phyloP scores from a whole-genome alignment of 2,797 vertebrate species.

The Florisuga fusca region DNA sequence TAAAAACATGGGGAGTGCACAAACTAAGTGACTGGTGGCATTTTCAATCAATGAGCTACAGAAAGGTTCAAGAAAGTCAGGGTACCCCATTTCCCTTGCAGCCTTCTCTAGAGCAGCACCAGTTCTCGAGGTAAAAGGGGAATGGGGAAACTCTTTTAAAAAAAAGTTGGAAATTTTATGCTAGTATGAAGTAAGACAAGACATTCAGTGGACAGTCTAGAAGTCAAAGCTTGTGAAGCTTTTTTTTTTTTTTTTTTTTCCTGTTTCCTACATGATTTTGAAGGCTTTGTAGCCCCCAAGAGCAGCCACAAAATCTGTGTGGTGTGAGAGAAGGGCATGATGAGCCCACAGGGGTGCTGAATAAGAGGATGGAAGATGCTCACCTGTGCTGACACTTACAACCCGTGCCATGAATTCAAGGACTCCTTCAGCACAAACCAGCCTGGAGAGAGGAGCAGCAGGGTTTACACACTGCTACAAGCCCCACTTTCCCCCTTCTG shows the following conservation, averaged over 20 bases:
- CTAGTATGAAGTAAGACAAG: not conserved
- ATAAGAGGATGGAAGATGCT: not conserved
- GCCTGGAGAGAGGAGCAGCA: not conserved
- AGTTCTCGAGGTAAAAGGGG: not conserved
- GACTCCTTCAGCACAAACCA: not conserved
- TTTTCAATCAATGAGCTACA: not conserved
- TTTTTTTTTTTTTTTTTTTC: not conserved
- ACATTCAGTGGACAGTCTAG: not conserved
- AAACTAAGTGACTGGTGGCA: not conserved
- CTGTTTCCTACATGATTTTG: not conserved
- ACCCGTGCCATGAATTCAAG: not conserved
- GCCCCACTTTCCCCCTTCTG: not conserved
- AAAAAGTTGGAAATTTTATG: not conserved
- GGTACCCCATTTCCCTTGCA: not conserved
- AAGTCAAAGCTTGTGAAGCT: not conserved
- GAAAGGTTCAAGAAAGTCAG: not conserved
- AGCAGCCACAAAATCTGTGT: not conserved
- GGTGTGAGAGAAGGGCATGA: not conserved
- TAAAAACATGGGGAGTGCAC: not conserved
- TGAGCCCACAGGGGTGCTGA: not conserved
- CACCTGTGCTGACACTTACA: not conserved
- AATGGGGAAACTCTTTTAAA: not conserved
- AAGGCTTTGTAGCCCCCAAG: not conserved
- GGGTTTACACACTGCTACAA: accelerated
- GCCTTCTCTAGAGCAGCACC: not conserved